A percentile compares a stretch with the other conserved stretches of the same genome.
Conservation (phyloP, 2,888 invertebrate genomes). For the Himalopsyche tibetana region DNA sequence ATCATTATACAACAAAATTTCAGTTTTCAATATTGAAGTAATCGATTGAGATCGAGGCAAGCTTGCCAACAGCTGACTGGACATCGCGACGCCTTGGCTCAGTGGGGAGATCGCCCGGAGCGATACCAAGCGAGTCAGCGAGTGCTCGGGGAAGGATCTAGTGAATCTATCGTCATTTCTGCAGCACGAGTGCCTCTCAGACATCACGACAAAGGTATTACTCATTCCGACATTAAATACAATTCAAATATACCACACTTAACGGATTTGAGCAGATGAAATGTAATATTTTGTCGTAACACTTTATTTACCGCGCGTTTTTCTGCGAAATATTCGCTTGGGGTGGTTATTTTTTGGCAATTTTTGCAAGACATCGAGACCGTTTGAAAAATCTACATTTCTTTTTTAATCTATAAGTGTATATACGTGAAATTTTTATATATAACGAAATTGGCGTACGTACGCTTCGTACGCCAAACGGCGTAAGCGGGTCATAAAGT, state of each 20-base stretch:
- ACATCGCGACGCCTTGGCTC: conserved; percentile 9
- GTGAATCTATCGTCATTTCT: neutral
- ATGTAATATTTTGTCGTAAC: neutral
- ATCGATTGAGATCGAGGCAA: neutral
- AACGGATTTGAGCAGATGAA: neutral
- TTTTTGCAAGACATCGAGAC: too few relatives aligned
- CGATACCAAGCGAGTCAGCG: neutral
- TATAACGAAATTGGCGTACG: too few relatives aligned
- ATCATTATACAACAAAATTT: too few relatives aligned
- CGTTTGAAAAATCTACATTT: too few relatives aligned
- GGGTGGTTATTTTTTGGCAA: too few relatives aligned
- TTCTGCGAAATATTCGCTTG: too few relatives aligned
- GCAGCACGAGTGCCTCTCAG: conserved; percentile 12
- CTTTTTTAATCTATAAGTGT: too few relatives aligned
- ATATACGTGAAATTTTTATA: too few relatives aligned
- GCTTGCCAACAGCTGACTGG: neutral
- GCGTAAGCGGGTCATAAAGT: too few relatives aligned
- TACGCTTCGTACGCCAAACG: too few relatives aligned
- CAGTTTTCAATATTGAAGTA: too few relatives aligned
- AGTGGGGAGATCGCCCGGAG: neutral
- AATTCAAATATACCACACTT: too few relatives aligned
- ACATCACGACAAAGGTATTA: conserved; percentile 17
- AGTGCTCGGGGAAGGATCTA: neutral
- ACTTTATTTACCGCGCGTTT: neutral
- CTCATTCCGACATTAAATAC: neutral